A percentile compares a stretch with the other conserved stretches of the same genome.
These are phyloP conservation scores for Elephas maximus DNA, from an alignment of 2,113 vertebrate species.

Conservation along the genomic window DNA sequence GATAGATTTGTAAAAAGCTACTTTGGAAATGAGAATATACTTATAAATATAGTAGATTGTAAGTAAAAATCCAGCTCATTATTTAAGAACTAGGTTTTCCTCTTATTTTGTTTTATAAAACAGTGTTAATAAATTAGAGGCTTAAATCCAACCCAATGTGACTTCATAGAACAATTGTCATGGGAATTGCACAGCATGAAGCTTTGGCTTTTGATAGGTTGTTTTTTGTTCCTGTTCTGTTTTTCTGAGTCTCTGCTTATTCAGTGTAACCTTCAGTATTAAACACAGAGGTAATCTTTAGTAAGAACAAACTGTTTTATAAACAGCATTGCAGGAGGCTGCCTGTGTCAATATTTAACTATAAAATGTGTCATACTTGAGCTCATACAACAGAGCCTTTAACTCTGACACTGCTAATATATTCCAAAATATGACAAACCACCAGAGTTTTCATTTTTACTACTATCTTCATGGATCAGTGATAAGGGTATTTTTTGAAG, in stretches of 20 bases:
- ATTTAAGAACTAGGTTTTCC: slow-evolving; percentile 27
- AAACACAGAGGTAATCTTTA: slow-evolving; percentile 60
- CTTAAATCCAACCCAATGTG: neutral
- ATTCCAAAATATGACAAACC: neutral
- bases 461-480: neutral
- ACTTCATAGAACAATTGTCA: slow-evolving; percentile 54
- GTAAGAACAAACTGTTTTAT: slow-evolving; percentile 58
- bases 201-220: slow-evolving; percentile 63
- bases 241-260: slow-evolving; percentile 54
- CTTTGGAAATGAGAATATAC: slow-evolving; percentile 60
- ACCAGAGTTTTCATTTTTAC: neutral
- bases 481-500: neutral
- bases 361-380: slow-evolving; percentile 11
- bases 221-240: slow-evolving; percentile 58
- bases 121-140: slow-evolving; percentile 24
- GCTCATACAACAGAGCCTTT: neutral
- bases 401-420: neutral
- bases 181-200: slow-evolving; percentile 12
- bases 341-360: slow-evolving; percentile 63
- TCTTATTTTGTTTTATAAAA: slow-evolving; percentile 44
- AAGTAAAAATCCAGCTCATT: slow-evolving; percentile 48
- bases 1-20: slow-evolving; percentile 25
- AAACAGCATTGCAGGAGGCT: slow-evolving; percentile 39
- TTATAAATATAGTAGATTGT: slow-evolving; percentile 49
- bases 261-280: slow-evolving; percentile 68